Evolutionary conservation across 2,113 vertebrate genomes (phyloP).

Genomic region (Chaetodon trifascialis): DNA sequence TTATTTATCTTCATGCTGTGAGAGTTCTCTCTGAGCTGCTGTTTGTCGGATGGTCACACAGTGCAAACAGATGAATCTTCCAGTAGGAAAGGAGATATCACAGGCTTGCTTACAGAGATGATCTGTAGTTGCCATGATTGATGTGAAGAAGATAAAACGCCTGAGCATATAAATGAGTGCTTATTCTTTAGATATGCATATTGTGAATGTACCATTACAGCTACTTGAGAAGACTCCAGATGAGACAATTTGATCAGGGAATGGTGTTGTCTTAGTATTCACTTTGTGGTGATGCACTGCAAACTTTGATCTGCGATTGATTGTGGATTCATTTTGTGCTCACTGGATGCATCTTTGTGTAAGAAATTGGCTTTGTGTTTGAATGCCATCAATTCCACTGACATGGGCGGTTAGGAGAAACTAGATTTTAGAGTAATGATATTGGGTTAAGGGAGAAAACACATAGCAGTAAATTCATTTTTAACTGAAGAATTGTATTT

Average conservation of each 20-base stretch:
- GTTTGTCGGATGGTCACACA: conserved; percentile 25
- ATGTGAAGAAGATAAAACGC: conserved; percentile 36
- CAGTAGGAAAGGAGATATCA: conserved; percentile 4
- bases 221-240: conserved; percentile 23
- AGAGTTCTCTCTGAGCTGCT: neutral
- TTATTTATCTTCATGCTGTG: conserved; percentile 40
- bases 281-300: conserved; percentile 8
- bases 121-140: conserved; percentile 27
- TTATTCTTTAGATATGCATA: conserved; percentile 31
- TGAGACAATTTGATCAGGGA: conserved; percentile 23
- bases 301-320: conserved; percentile 35
- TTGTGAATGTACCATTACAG: conserved; percentile 7
- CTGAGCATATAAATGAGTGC: conserved; percentile 21
- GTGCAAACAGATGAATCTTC: conserved; percentile 21
- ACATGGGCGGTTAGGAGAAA: neutral
- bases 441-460: neutral
- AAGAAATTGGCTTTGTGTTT: conserved; percentile 5
- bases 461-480: neutral
- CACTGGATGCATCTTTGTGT: neutral
- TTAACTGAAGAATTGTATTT: neutral
- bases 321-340: conserved; percentile 4
- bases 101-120: conserved; percentile 18
- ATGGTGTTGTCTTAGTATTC: neutral
- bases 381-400: neutral
- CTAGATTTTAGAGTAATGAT: neutral